These are phyloP conservation scores for Myoxocephalus aenaeus DNA, from an alignment of 2,797 vertebrate species.

Conservation along the genomic window DNA sequence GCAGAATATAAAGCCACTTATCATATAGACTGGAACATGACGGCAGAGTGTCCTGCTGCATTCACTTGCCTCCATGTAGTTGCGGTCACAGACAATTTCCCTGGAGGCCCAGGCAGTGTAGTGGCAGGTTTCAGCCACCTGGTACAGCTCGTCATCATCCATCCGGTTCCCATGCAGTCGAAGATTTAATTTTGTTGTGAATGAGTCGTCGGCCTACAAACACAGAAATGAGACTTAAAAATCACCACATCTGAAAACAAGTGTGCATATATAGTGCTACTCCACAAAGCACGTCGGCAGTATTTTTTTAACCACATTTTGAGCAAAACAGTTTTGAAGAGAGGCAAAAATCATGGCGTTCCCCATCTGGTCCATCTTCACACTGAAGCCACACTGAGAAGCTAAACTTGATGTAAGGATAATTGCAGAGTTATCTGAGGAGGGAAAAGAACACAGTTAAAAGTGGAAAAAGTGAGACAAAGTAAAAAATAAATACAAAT, in stretches of 20 bases:
- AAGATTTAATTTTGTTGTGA: constrained; percentile 72
- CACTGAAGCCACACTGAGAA: constrained; percentile 81
- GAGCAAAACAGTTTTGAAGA: constrained; percentile 82
- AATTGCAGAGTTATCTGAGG: constrained; percentile 66
- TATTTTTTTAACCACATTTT: constrained; percentile 68
- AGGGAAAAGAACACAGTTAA: not conserved
- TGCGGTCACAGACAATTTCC: constrained; percentile 81
- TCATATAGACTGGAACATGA: constrained; percentile 20
- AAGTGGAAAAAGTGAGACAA: no score
- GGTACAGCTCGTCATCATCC: constrained; percentile 59
- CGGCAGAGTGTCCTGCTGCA: not conserved
- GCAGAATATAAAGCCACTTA: constrained; percentile 11
- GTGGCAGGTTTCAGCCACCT: constrained; percentile 76
- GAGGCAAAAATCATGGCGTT: constrained; percentile 77
- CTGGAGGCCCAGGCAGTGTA: constrained; percentile 75
- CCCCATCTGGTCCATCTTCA: constrained; percentile 59
- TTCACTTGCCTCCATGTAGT: constrained; percentile 85
- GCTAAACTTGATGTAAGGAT: constrained; percentile 68
- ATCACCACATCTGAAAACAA: not conserved
- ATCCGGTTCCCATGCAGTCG: constrained; percentile 52
- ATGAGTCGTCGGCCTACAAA: constrained; percentile 75
- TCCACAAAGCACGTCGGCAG: no score
- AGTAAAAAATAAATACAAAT: fast-evolving
- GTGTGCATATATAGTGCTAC: no score
- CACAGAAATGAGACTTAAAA: not conserved